Evolutionary conservation across 1,140 invertebrate species (phyloP).

Genomic region (Aphis gossypii): DNA sequence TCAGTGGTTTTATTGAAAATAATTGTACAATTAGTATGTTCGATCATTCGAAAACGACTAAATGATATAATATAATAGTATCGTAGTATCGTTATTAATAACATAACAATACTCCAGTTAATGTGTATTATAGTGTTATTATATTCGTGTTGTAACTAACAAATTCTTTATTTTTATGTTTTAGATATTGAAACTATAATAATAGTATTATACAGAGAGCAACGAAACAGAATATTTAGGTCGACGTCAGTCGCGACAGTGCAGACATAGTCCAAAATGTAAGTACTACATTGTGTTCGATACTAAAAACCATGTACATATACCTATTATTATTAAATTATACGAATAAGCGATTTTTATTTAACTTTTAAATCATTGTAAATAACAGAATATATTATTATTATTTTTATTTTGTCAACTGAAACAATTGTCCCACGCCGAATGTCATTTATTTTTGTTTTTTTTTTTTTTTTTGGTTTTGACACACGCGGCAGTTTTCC

Average conservation of each 20-base stretch:
- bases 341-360: neutral
- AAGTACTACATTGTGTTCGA: neutral
- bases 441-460: neutral
- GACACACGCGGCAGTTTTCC: neutral
- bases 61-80: too few species aligned
- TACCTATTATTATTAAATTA: neutral
- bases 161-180: neutral
- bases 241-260: neutral
- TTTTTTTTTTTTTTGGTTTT: conserved; percentile 24
- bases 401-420: neutral
- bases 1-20: neutral
- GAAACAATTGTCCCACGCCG: neutral
- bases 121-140: neutral
- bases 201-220: neutral
- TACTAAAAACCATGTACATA: conserved; percentile 17
- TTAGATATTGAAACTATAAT: neutral
- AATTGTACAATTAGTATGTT: neutral
- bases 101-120: neutral
- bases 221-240: neutral
- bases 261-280: neutral
- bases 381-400: conserved; percentile 2
- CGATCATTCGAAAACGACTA: neutral
- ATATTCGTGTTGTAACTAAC: neutral
- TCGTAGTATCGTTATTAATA: neutral
- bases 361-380: neutral